phyloP scores from a whole-genome alignment of 2,797 vertebrate species.

The Argya squamiceps region DNA sequence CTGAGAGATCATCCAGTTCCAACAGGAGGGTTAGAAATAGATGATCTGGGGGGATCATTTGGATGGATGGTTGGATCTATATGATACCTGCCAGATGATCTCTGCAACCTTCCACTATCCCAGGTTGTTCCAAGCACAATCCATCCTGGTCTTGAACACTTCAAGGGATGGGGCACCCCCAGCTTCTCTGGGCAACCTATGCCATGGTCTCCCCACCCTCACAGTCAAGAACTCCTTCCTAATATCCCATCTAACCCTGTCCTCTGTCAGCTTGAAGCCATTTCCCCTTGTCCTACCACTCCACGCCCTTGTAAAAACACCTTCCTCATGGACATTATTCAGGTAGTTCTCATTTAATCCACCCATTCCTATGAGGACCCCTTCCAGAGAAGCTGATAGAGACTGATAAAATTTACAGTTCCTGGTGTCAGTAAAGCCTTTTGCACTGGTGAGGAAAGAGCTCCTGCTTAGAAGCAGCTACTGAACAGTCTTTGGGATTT shows the following conservation, averaged over 20 bases:
- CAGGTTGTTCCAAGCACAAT: background rate
- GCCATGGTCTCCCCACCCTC: rapidly evolving
- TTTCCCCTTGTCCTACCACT: background rate
- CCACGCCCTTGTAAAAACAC: background rate
- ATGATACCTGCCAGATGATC: background rate
- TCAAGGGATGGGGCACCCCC: background rate
- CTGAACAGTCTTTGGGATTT: background rate
- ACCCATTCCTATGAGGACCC: background rate
- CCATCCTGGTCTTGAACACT: rapidly evolving
- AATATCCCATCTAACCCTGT: too few species aligned
- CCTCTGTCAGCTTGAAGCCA: background rate
- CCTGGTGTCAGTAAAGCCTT: background rate
- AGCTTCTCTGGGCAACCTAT: background rate
- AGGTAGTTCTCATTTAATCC: background rate
- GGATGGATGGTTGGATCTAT: background rate
- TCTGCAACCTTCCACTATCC: background rate
- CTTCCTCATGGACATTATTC: background rate
- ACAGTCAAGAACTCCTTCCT: background rate
- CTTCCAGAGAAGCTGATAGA: background rate
- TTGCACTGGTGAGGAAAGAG: background rate
- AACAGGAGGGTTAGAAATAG: background rate
- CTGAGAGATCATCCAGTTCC: background rate
- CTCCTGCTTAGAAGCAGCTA: background rate
- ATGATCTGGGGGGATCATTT: too few species aligned
- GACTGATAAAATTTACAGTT: background rate